Conservation (phyloP, 2,113 vertebrate species). For the Mungos mungo region DNA sequence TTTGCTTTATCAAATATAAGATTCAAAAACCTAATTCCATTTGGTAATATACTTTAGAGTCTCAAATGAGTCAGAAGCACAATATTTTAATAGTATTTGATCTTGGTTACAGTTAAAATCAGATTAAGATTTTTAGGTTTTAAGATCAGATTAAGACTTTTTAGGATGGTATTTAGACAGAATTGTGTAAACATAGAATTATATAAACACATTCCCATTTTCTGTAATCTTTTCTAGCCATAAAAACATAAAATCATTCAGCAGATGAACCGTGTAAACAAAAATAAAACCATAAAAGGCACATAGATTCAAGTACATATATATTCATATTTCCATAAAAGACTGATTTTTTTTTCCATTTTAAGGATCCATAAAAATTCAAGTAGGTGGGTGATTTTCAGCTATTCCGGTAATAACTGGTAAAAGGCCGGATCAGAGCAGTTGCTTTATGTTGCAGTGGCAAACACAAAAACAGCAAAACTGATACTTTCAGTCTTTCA, state of each 20-base stretch:
- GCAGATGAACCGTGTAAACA: not conserved
- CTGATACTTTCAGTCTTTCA: not conserved
- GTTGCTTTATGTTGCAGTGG: not conserved
- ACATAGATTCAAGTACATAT: not conserved
- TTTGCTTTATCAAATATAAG: slow-evolving; percentile 15
- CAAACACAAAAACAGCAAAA: not conserved
- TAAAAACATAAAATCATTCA: slow-evolving; percentile 7
- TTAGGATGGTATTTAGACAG: not conserved
- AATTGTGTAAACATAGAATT: slow-evolving; percentile 16
- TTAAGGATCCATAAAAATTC: not conserved
- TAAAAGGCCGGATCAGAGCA: not conserved
- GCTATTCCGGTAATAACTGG: not conserved
- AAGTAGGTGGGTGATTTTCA: not conserved
- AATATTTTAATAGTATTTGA: slow-evolving; percentile 54
- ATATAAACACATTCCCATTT: slow-evolving; percentile 16
- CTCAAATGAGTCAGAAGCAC: not conserved
- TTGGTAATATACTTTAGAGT: not conserved
- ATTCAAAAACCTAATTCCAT: slow-evolving; percentile 32
- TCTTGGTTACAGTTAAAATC: slow-evolving; percentile 5
- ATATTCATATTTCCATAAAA: not conserved
- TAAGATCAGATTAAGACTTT: slow-evolving; percentile 46
- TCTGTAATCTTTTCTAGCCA: not conserved
- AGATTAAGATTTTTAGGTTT: slow-evolving; percentile 12
- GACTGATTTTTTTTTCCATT: not conserved
- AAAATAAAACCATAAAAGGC: not conserved